Evolutionary conservation across 2,888 invertebrate species (phyloP).

Genomic region (Eilema caniola): DNA sequence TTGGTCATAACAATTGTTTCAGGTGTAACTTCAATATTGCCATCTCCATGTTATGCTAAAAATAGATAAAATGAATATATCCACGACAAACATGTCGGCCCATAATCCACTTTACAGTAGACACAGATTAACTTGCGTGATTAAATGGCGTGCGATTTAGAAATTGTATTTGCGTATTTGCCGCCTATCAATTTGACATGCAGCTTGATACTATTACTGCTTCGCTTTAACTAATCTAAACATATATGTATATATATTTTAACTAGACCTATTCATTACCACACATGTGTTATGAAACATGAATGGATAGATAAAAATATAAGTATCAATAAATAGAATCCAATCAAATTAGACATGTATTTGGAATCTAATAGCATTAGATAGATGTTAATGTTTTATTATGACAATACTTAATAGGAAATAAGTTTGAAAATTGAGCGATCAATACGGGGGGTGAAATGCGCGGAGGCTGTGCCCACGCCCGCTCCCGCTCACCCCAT

Average conservation of each 20-base stretch:
- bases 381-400: constrained; percentile 54
- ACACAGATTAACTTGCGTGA: not conserved
- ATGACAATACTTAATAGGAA: constrained; percentile 74
- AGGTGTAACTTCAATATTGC: too few relatives aligned
- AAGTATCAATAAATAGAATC: not conserved
- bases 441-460: constrained; percentile 78
- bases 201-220: not conserved
- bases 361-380: constrained; percentile 16
- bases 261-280: not conserved
- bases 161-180: not conserved
- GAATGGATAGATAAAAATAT: not conserved
- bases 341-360: not conserved
- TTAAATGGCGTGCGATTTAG: not conserved
- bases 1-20: not conserved
- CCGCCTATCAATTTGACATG: not conserved
- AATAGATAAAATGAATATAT: not conserved
- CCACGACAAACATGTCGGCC: not conserved
- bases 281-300: not conserved
- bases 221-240: not conserved
- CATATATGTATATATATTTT: not conserved
- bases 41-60: constrained; percentile 4
- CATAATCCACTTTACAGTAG: not conserved
- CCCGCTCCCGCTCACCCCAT: constrained; percentile 60
- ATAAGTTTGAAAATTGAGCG: constrained; percentile 76
- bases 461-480: constrained; percentile 74